Base-by-base conservation (phyloP, 2,113 vertebrate species). In the Cromileptes altivelis region DNA sequence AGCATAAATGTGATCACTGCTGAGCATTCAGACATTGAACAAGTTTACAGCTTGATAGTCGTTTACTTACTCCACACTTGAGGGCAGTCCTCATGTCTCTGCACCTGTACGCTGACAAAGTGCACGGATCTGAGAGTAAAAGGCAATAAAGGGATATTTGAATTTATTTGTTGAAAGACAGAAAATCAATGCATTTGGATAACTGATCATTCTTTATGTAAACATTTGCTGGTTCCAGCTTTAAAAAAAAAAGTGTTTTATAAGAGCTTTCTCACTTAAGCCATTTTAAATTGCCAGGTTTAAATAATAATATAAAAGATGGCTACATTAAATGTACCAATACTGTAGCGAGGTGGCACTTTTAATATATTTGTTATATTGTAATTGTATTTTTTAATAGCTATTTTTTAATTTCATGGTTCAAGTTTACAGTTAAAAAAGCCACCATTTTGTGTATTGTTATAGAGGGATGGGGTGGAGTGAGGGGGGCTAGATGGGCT, bases 21-120 rank as follows among this genome's bases (percentile, higher is more conserved):
- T 15, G 3, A 63, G 6, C 18, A 27, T 52, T 47, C 15, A 47
- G 25, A 3, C 49, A 5, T 0, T 58, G 0, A 68, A 57, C 2
- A 6, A 10, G 15, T 12, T 56, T 42, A 23, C 0, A 49, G 6
- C 1, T 15, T 56, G 6, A 42, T 6, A 4, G 18, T 6, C 4
- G 1, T 78, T 17, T 2, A 80, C 97, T 96, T 81, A 98, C 98
- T 89, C 96, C 92, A 90, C 96, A 96, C 23, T 58, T 83, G 58
- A 45, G 15, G 2, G 96, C 93, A 0, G 92, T 94, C 52, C 80
- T 80, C 0, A 89, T 21, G 80, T 96, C 93, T 61, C 88, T 95
- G 94, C 96, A 95, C 94, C 95, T 96, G 92, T 96, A 96, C 2
- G 49, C 1, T 0, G 89, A 75, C 57, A 92, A 73, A 55, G 91